Evolutionary conservation across 2,113 vertebrate species (phyloP).

Genomic region (Centropus unirufus): DNA sequence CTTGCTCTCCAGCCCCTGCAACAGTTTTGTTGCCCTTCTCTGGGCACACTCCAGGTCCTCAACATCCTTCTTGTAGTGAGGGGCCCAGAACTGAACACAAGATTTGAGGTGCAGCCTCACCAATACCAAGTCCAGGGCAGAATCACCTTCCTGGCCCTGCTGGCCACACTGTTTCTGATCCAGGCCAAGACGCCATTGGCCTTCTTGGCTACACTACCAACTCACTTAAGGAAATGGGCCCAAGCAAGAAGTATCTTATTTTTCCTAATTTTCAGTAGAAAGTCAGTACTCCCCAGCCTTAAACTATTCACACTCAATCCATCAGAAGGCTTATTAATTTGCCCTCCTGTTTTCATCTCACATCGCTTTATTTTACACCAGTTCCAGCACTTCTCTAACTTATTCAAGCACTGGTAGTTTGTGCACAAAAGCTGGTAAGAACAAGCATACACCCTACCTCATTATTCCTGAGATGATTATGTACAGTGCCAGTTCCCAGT

Average conservation of each 20-base stretch:
- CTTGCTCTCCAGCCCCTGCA: too few relatives aligned
- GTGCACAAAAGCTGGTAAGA: accelerated
- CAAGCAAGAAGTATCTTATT: not conserved
- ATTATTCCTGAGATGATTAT: conserved; percentile 93
- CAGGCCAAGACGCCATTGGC: too few relatives aligned
- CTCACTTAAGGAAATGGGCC: not conserved
- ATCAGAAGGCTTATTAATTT: accelerated
- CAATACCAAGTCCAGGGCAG: too few relatives aligned
- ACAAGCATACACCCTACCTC: conserved; percentile 78
- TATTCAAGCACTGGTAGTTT: not conserved
- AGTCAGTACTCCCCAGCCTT: not conserved
- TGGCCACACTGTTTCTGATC: too few relatives aligned
- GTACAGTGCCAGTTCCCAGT: conserved; percentile 95
- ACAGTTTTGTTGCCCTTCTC: too few relatives aligned
- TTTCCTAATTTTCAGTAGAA: not conserved
- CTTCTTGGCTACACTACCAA: too few relatives aligned
- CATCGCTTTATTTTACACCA: not conserved
- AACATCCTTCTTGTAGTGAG: too few relatives aligned
- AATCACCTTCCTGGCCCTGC: too few relatives aligned
- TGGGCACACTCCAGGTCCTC: too few relatives aligned
- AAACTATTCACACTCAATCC: not conserved
- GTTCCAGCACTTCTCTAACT: not conserved
- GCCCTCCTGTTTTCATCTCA: not conserved
- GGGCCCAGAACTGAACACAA: too few relatives aligned
- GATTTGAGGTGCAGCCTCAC: too few relatives aligned